These are phyloP conservation scores for Emydocephalus ijimae DNA, from an alignment of 2,113 vertebrate genomes.

Conservation along the genomic window DNA sequence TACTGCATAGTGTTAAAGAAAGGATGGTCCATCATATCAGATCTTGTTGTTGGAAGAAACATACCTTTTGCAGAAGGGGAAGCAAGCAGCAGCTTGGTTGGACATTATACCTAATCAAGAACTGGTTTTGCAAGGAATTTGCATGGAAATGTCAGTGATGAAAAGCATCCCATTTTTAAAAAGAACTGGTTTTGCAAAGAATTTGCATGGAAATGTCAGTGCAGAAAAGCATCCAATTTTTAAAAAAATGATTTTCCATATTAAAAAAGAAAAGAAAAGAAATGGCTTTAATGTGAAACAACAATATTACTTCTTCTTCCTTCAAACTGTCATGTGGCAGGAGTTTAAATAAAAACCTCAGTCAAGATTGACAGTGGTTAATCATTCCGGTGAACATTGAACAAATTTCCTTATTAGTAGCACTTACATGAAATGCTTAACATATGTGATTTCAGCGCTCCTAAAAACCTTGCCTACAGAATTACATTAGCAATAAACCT, in stretches of 20 bases:
- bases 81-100: not conserved
- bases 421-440: not conserved
- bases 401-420: conserved; percentile 9
- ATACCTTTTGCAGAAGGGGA: not conserved
- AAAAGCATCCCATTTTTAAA: not conserved
- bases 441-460: not conserved
- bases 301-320: not conserved
- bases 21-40: not conserved
- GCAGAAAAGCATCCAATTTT: not conserved
- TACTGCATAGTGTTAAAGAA: not conserved
- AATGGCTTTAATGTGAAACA: not conserved
- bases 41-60: not conserved
- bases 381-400: conserved; percentile 3
- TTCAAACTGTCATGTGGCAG: not conserved
- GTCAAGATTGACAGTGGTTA: not conserved
- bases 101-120: not conserved
- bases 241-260: not conserved
- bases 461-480: not conserved
- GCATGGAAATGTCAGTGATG: not conserved
- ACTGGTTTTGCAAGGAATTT: not conserved
- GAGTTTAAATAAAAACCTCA: not conserved
- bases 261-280: not conserved
- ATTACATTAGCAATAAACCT: not conserved
- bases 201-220: not conserved
- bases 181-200: not conserved